phyloP scores from a whole-genome alignment of 2,888 invertebrate genomes.

The Nephrotoma appendiculata region DNA sequence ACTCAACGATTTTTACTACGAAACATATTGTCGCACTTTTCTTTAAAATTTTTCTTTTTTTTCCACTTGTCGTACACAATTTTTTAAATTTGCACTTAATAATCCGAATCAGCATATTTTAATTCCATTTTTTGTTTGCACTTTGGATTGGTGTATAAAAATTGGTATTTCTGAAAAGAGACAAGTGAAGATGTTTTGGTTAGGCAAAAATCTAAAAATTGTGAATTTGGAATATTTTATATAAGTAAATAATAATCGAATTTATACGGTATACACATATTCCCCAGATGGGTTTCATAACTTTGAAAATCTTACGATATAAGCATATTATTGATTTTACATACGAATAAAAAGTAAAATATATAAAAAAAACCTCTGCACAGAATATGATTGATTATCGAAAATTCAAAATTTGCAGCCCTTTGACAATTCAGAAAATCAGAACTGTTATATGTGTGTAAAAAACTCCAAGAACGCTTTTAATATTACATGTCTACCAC shows the following conservation, averaged over 20 bases:
- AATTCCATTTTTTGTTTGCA: not conserved
- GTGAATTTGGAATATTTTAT: too few relatives aligned
- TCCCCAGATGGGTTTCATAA: too few relatives aligned
- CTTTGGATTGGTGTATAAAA: not conserved
- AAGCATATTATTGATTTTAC: too few relatives aligned
- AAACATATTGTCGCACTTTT: not conserved
- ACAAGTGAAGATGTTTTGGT: not conserved
- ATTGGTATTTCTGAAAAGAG: not conserved
- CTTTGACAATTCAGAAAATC: not conserved
- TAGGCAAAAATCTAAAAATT: not conserved
- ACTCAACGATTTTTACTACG: not conserved
- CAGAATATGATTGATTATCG: too few relatives aligned
- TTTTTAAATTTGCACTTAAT: not conserved
- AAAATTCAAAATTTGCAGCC: too few relatives aligned
- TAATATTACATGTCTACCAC: not conserved
- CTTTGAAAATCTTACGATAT: too few relatives aligned
- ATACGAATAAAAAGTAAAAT: too few relatives aligned
- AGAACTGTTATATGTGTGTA: not conserved
- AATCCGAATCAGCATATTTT: not conserved
- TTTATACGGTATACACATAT: too few relatives aligned
- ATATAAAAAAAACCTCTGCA: too few relatives aligned
- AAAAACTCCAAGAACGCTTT: not conserved
- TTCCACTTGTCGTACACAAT: not conserved
- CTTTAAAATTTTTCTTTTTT: not conserved
- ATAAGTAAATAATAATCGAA: too few relatives aligned